Conservation (phyloP, 2,888 invertebrate species). For the Spatulosminthurus flaviceps region DNA sequence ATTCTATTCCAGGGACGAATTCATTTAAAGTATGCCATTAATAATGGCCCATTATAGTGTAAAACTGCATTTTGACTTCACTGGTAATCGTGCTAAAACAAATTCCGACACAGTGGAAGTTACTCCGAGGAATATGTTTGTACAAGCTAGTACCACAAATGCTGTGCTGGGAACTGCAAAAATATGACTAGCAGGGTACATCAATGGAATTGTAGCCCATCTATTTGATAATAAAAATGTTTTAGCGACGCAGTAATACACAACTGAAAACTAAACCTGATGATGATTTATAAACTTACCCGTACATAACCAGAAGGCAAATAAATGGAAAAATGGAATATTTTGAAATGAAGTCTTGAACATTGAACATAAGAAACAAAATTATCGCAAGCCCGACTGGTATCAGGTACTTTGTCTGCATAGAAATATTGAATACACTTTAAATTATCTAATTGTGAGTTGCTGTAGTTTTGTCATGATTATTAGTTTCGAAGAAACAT, state of each 20-base stretch:
- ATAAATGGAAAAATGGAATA: neutral
- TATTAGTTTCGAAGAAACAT: too few species aligned
- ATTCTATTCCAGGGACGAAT: too few species aligned
- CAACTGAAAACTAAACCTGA: too few species aligned
- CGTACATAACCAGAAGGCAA: slow-evolving; percentile 14
- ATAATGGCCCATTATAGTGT: too few species aligned
- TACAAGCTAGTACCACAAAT: slow-evolving; percentile 82
- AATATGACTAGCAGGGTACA: slow-evolving; percentile 78
- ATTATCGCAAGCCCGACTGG: slow-evolving; percentile 75
- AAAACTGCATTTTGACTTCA: slow-evolving; percentile 62
- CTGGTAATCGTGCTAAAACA: slow-evolving; percentile 75
- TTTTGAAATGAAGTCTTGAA: slow-evolving; percentile 78
- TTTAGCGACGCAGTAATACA: too few species aligned
- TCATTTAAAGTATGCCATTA: too few species aligned
- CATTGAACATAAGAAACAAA: slow-evolving; percentile 79
- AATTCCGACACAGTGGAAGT: slow-evolving; percentile 77
- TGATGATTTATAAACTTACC: slow-evolving; percentile 4
- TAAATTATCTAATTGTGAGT: too few species aligned
- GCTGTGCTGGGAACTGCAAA: slow-evolving; percentile 83
- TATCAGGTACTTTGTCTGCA: slow-evolving; percentile 74
- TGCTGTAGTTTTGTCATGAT: too few species aligned
- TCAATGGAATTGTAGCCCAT: slow-evolving; percentile 75
- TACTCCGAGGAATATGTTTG: slow-evolving; percentile 81
- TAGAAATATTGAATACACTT: slow-evolving; percentile 67
- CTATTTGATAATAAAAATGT: slow-evolving; percentile 68